Evolutionary conservation across 2,797 vertebrate genomes (phyloP).

Genomic region (Myotis myotis): DNA sequence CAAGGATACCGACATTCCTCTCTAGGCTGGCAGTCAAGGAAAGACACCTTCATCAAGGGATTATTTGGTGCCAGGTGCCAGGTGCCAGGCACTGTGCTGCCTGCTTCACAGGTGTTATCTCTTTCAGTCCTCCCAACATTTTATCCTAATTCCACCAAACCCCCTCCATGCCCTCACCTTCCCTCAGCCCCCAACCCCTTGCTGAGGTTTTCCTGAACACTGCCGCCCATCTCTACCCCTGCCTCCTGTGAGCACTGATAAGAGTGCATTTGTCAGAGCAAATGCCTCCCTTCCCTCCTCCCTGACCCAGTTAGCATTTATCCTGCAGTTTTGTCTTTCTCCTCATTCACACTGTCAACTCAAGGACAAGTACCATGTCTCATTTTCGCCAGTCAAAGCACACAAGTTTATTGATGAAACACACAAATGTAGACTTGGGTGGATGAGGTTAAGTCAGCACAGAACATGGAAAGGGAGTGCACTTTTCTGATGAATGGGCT

Average conservation of each 20-base stretch:
- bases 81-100: background rate
- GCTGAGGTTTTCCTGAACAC: background rate
- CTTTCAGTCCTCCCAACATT: background rate
- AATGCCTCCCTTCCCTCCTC: background rate
- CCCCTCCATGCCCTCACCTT: background rate
- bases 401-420: slow-evolving; percentile 70
- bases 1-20: background rate
- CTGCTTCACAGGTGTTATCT: background rate
- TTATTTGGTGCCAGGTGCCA: background rate
- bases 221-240: background rate
- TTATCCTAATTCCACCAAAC: background rate
- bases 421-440: slow-evolving; percentile 17
- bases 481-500: background rate
- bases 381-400: slow-evolving; percentile 46
- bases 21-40: background rate
- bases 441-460: background rate
- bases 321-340: background rate
- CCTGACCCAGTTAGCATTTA: background rate
- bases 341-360: background rate
- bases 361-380: slow-evolving; percentile 26
- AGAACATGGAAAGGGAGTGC: background rate
- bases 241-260: background rate
- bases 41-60: background rate
- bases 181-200: background rate
- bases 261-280: background rate